Conservation (phyloP, 2,113 vertebrate species). For the Syngnathus scovelli region DNA sequence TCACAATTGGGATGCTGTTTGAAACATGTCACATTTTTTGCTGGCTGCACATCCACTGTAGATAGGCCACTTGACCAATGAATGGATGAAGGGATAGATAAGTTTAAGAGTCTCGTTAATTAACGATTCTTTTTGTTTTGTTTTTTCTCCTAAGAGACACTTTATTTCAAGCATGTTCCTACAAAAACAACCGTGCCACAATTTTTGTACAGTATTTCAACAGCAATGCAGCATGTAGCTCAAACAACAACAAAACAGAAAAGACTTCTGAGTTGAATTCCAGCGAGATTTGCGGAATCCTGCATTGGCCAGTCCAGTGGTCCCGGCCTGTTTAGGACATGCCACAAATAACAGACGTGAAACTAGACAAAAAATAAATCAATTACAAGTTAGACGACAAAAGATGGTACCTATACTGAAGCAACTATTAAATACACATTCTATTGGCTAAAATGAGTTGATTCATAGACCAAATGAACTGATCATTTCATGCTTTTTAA, state of each 20-base stretch:
- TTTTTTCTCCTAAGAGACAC: conserved; percentile 25
- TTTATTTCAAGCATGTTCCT: conserved; percentile 64
- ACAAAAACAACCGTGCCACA: conserved; percentile 60
- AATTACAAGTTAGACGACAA: not conserved
- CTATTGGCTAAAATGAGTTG: not conserved
- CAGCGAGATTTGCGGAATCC: not conserved
- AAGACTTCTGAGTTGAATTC: not conserved
- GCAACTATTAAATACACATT: not conserved
- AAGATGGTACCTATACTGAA: too few relatives aligned
- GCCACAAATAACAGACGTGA: conserved; percentile 26
- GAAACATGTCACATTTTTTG: too few relatives aligned
- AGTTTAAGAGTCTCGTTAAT: not conserved
- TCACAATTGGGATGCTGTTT: too few relatives aligned
- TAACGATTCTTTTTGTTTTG: conserved; percentile 14
- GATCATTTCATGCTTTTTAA: not conserved
- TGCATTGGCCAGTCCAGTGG: not conserved
- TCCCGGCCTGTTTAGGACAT: not conserved
- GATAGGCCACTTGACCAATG: not conserved
- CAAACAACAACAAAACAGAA: not conserved
- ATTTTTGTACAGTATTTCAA: not conserved
- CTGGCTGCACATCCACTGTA: too few relatives aligned
- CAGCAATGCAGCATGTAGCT: not conserved
- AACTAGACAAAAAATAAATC: not conserved
- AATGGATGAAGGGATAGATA: not conserved
- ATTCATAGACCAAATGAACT: not conserved